Evolutionary conservation across 2,797 vertebrate species (phyloP).

Genomic region (Sibirionetta formosa): DNA sequence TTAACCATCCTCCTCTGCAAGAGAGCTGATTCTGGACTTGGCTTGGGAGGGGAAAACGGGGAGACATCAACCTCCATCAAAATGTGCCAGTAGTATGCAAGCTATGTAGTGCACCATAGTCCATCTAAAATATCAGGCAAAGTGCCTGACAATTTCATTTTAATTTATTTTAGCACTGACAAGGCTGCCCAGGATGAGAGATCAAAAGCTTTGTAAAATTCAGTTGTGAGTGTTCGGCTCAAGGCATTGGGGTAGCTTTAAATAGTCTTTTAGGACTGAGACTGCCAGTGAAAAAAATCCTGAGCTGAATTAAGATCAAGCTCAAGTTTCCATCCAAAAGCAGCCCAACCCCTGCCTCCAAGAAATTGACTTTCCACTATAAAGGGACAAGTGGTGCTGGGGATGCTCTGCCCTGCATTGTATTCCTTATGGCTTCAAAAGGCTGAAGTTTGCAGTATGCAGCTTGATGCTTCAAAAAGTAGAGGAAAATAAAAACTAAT

Average conservation of each 20-base stretch:
- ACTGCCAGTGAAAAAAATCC: not conserved
- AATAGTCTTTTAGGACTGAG: not conserved
- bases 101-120: rapidly evolving
- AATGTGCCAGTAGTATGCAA: not conserved
- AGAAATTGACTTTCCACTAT: not conserved
- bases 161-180: not conserved
- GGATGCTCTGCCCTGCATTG: not conserved
- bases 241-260: not conserved
- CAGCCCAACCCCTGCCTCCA: not conserved
- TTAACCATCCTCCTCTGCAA: rapidly evolving
- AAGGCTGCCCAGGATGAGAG: not conserved
- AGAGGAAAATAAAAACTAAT: not conserved
- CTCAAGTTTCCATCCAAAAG: not conserved
- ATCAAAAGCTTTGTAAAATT: slow-evolving; percentile 49
- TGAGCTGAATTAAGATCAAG: slow-evolving; percentile 14
- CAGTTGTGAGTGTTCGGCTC: not conserved
- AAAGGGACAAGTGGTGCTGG: not conserved
- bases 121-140: not conserved
- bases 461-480: not conserved
- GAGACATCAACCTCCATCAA: not conserved
- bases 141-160: not conserved
- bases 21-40: not conserved
- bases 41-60: not conserved
- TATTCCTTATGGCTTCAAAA: not conserved
- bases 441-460: not conserved